Evolutionary conservation across 2,888 invertebrate species (phyloP).

Genomic region (Drosophila buzzatii): DNA sequence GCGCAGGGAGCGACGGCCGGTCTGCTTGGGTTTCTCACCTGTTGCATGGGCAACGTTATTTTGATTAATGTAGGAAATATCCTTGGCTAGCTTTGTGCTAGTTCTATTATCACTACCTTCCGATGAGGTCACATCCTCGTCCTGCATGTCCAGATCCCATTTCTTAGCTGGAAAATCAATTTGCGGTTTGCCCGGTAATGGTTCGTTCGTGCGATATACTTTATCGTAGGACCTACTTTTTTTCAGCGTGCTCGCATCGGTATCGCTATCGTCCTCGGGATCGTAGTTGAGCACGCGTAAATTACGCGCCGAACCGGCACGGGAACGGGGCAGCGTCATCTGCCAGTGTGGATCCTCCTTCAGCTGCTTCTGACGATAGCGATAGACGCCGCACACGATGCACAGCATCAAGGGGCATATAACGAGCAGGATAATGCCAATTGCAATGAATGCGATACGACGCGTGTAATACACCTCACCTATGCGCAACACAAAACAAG

Average conservation of each 20-base stretch:
- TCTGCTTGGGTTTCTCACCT: slow-evolving; percentile 87
- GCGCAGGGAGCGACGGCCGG: slow-evolving; percentile 87
- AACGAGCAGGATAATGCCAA: slow-evolving; percentile 90
- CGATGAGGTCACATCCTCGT: slow-evolving; percentile 88
- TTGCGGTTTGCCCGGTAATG: slow-evolving; percentile 89
- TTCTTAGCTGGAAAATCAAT: slow-evolving; percentile 93
- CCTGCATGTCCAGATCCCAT: slow-evolving; percentile 90
- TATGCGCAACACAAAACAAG: slow-evolving; percentile 71
- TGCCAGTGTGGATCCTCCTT: slow-evolving; percentile 87
- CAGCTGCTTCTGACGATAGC: slow-evolving; percentile 88
- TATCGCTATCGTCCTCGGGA: slow-evolving; percentile 87
- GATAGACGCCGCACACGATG: slow-evolving; percentile 88
- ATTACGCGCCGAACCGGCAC: slow-evolving; percentile 87
- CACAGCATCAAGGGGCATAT: slow-evolving; percentile 89
- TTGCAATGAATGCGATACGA: slow-evolving; percentile 90
- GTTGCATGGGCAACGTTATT: slow-evolving; percentile 69
- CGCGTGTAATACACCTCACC: slow-evolving; percentile 90
- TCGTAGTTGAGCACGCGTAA: slow-evolving; percentile 84
- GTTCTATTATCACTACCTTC: slow-evolving; percentile 88
- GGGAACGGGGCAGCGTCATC: slow-evolving; percentile 87
- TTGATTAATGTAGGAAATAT: slow-evolving; percentile 87
- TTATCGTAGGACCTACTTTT: slow-evolving; percentile 92
- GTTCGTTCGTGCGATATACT: slow-evolving; percentile 94
- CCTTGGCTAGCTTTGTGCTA: slow-evolving; percentile 88
- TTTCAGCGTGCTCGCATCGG: slow-evolving; percentile 87